These are phyloP conservation scores for Drosophila monieri DNA, from an alignment of 2,888 invertebrate species.

Conservation along the genomic window DNA sequence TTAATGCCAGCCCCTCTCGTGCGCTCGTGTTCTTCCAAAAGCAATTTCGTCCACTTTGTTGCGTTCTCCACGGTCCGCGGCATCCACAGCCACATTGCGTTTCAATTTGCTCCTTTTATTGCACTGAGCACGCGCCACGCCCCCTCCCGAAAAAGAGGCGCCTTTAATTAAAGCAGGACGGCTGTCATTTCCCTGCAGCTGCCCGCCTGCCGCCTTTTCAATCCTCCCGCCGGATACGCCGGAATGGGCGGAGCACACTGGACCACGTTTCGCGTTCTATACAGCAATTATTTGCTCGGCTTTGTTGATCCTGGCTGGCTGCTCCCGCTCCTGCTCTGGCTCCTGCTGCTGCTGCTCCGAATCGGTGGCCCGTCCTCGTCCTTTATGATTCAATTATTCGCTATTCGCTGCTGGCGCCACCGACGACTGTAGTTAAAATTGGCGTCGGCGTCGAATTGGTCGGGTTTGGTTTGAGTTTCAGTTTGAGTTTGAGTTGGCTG, in stretches of 20 bases:
- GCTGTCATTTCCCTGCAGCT: slow-evolving; percentile 73
- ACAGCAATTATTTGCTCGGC: slow-evolving; percentile 77
- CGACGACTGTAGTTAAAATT: slow-evolving; percentile 63
- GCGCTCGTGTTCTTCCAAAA: slow-evolving; percentile 63
- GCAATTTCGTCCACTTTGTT: slow-evolving; percentile 80
- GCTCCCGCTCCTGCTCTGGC: neutral
- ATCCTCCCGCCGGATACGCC: neutral
- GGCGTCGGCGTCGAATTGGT: slow-evolving; percentile 44
- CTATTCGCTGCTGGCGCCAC: slow-evolving; percentile 59
- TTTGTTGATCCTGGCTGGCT: slow-evolving; percentile 68
- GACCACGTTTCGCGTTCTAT: slow-evolving; percentile 25
- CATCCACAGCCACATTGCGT: slow-evolving; percentile 75
- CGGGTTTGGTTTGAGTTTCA: slow-evolving; percentile 27
- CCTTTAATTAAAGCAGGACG: slow-evolving; percentile 77
- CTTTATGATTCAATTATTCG: slow-evolving; percentile 69
- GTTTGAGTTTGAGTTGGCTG: slow-evolving; percentile 31
- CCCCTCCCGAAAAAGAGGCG: slow-evolving; percentile 43
- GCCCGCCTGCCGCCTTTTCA: slow-evolving; percentile 13
- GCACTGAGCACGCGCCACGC: slow-evolving; percentile 47
- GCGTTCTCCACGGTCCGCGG: slow-evolving; percentile 74
- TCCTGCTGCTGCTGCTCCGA: slow-evolving; percentile 2
- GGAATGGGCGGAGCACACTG: neutral
- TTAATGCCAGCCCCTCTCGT: slow-evolving; percentile 45
- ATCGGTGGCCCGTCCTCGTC: slow-evolving; percentile 30
- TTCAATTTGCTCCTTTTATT: slow-evolving; percentile 63